Evolutionary conservation across 2,113 vertebrate genomes (phyloP), one percentile per base, ranked within the genome.

Genomic region (Halcyon malimbica): DNA sequence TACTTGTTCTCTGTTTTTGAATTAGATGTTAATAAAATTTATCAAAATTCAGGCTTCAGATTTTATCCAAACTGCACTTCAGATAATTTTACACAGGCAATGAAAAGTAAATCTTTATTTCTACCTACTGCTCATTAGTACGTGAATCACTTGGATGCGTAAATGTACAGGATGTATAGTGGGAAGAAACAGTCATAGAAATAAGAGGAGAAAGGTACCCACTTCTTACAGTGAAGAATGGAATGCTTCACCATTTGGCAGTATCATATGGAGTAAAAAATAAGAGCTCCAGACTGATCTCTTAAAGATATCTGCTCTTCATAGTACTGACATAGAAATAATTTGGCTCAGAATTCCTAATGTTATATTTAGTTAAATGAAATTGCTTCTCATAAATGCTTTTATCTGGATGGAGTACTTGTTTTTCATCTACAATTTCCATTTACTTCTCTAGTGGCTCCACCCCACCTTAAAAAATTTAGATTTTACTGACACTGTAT

Each of bases 341-440:
- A 93, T 87, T 93, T 91, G 65, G 16, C 57, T 87, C n/a, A 62
- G 35, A 83, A 80, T 77, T 79, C 17, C 17, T 90, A 56, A 53
- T 31, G 12, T 7, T 77, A 26, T 70, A 67, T 80, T 89, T 88
- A 80, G 39, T 59, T 83, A 94, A 90, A 85, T 70, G n/a, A 86
- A 83, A 80, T 6, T 23, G 73, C 37, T 73, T 93, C 41, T 77
- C 33, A 91, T 37, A 80, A 91, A 83, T 59, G 54, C 25, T 80
- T 91, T 91, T 50, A 57, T 90, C 31, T 59, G 26, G 37, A 60
- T 67, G 16, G 14, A 4, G 6, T 25, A 13, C 5, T 87, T 80
- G 11, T 44, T 90, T 94, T 75, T 80, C 54, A 67, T 64, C 17
- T 82, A 23, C 11, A 84, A 48, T 84, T 82, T 70, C 63, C 46